Base-by-base conservation (phyloP, 2,113 vertebrate species). In the Lepidothrix coronata region DNA sequence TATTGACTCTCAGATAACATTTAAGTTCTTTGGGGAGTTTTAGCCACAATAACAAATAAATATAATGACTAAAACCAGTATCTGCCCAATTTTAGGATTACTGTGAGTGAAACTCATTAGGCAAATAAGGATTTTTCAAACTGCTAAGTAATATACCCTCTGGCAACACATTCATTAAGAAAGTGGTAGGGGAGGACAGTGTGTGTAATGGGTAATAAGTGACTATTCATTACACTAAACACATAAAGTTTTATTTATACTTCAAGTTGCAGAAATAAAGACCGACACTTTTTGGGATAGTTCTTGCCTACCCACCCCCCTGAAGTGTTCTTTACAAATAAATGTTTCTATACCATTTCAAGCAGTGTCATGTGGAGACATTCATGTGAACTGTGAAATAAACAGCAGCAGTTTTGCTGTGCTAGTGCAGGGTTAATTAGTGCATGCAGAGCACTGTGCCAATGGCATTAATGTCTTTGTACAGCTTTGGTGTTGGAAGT, bases 341-440 rank as follows among this genome's bases (percentile, higher is more conserved):
- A 80, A 35, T 59, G 22, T 66, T 92, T 88, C 44, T 21, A 5
- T 46, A 58, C 4, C 18, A n/a, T 54, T 90, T 76, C 72, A 92
- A 88, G 72, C 31, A 88, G 58, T 37, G 37, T 52, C 81, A 49
- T 83, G 90, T 44, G 41, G 82, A 88, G 85, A 79, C 57, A n/a
- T 5, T 75, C 52, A 35, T 27, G 41, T 59, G 78, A 83, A 61
- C 57, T 88, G 63, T 91, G 73, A 91, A 85, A 70, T 57, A 76
- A 91, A 73, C 54, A 85, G 88, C 52, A 72, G 66, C 46, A 79
- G 78, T 72, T 95, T 94, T 82, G 35, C 63, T 68, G 62, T 73
- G 58, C 31, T 79, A 57, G 78, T 62, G 44, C 54, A 83, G 89
- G 76, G 78, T 91, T 94, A 93, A 95, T 95, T 94, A 95, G 71